These are phyloP conservation scores for Lasioglossum leucozonium DNA, from an alignment of 2,888 invertebrate genomes.

Conservation along the genomic window DNA sequence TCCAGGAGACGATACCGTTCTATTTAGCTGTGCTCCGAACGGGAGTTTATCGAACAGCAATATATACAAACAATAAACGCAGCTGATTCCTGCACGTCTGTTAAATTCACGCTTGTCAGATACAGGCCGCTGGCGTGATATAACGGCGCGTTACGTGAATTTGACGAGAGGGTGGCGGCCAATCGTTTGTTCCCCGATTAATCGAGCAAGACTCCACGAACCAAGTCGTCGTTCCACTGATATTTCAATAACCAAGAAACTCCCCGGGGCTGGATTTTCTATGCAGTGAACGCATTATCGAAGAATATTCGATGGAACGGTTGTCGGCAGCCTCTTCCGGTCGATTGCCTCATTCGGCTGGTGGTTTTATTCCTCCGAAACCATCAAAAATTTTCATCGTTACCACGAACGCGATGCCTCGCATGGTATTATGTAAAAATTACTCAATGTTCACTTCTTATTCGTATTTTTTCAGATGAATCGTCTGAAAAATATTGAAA, in stretches of 20 bases:
- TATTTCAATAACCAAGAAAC: slow-evolving; percentile 71
- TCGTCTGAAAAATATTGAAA: background rate
- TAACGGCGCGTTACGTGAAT: slow-evolving; percentile 81
- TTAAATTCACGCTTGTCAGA: slow-evolving; percentile 81
- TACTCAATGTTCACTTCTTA: slow-evolving; percentile 11
- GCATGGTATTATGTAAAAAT: slow-evolving; percentile 20
- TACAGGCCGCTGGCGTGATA: slow-evolving; percentile 77
- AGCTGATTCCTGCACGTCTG: slow-evolving; percentile 77
- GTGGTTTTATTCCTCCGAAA: slow-evolving; percentile 4
- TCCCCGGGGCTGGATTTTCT: slow-evolving; percentile 27
- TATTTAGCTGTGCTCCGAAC: slow-evolving; percentile 33
- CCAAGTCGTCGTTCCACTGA: slow-evolving; percentile 53
- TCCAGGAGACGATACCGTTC: slow-evolving; percentile 27
- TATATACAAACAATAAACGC: slow-evolving; percentile 76
- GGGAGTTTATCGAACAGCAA: slow-evolving; percentile 57
- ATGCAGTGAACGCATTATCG: slow-evolving; percentile 33
- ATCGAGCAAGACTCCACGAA: slow-evolving; percentile 62
- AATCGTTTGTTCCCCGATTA: slow-evolving; percentile 66
- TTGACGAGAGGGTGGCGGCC: slow-evolving; percentile 74
- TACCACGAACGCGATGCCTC: background rate
- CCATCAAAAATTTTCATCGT: background rate
- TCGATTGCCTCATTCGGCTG: slow-evolving; percentile 32
- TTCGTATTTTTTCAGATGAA: background rate
- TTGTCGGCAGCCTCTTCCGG: slow-evolving; percentile 15
- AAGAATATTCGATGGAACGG: slow-evolving; percentile 28